Evolutionary conservation across 2,797 vertebrate genomes (phyloP), one percentile per base, ranked within the genome.

Genomic region (Rhinichthys osculus): DNA sequence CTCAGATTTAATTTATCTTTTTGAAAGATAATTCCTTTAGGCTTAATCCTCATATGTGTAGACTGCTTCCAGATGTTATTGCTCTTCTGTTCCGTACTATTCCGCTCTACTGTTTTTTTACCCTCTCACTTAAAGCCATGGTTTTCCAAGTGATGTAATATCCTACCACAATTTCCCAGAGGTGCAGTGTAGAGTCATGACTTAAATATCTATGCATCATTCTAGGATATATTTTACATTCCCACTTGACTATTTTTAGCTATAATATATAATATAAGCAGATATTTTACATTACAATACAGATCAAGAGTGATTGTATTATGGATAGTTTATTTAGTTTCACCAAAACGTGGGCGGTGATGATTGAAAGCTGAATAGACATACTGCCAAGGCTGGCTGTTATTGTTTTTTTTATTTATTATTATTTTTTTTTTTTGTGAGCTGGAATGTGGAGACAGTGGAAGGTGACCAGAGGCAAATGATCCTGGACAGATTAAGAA

Each of bases 41-140:
- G 6, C 50, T 21, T 82, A 17, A 54, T 71, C 67, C 35, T 23
- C 23, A 71, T 66, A 47, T 35, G 16, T n/a, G 19, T 42, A 16
- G 16, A 73, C 47, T 66, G 76, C 11, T 47, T 76, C 69, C 83
- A 83, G 80, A 72, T 85, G 85, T 78, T 77, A 76, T 50, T 78
- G 57, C 19, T 76, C 33, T 47, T 64, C 59, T 44, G n/a, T 47
- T 80, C 59, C 1, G 27, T 30, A 7, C 30, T 70, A 54, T 72
- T 72, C 52, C 47, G 11, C 21, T 59, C n/a, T 76, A 70, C 16
- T 74, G 30, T 70, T 47, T 38, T 21, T n/a, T n/a, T 27, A 1
- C 5, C 38, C 23, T 27, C 17, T 52, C 5, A 40, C 35, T 33
- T 5, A 30, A 35, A 78, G 44, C 80, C 42, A 44, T 73, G 84